Base-by-base conservation (phyloP, 2,888 invertebrate species). In the Sinodicranocentrus sp. region DNA sequence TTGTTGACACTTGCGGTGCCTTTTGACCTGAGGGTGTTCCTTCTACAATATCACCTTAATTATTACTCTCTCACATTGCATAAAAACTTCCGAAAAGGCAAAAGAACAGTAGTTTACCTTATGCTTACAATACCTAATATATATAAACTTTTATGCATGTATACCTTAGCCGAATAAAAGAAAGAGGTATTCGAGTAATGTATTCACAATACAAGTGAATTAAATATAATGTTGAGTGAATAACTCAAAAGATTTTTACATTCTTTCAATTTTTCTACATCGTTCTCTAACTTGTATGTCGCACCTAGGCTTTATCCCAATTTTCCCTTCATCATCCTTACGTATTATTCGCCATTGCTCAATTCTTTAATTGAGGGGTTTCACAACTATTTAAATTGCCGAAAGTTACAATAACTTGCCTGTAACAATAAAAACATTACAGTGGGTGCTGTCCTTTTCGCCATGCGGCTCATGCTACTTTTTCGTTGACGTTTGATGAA, bases 1-100 rank as follows among this genome's bases (percentile, higher is more conserved):
- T 87, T 87, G 87, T 87, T 87, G 87, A 87, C 87, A 86, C 84
- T 87, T 78, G 86, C 86, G 86, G 87, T 87, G 79, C 85, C 86
- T 85, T 87, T 87, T 87, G 87, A 87, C 87, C 87, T 79, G 76
- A 61, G 78, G 85, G 87, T 82, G 84, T 84, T 82, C 84, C 80
- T 75, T 48, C 23, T 70, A 85, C 85, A 85, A 85, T 85, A 84
- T 85, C 84, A 76, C 85, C 82, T 85, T 85, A 85, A 85, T 85
- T 85, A 85, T 85, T 84, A 84, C 82, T 68, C 78, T 61, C 57
- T 73, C 70, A 73, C 54, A 70, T 68, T 79, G 63, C 78, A 71
- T 68, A 59, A 71, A 61, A 59, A 71, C 72, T 71, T 72, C 71
- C 72, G 79, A 79, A 79, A 78, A 71, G 70, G 52, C 61, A 71